phyloP scores from a whole-genome alignment of 2,113 vertebrate genomes.

The Calcarius ornatus region DNA sequence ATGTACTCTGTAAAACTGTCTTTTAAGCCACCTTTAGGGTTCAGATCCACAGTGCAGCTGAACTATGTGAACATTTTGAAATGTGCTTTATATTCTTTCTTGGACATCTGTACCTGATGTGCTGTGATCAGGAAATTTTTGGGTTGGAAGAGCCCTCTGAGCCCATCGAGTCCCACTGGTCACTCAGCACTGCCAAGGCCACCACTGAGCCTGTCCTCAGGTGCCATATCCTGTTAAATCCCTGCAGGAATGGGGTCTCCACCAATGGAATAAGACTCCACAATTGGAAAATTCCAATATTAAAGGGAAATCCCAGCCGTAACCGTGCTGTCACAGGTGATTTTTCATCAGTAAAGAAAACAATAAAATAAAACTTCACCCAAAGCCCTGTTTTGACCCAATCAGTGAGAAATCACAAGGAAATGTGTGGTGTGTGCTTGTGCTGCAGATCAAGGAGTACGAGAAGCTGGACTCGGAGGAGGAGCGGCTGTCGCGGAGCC shows the following conservation, averaged over 20 bases:
- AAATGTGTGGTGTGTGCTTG: background rate
- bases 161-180: background rate
- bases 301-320: background rate
- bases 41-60: background rate
- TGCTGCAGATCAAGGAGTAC: slow-evolving; percentile 87
- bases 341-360: background rate
- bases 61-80: background rate
- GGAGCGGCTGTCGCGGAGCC: slow-evolving; percentile 85
- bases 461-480: slow-evolving; percentile 94
- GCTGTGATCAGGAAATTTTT: background rate
- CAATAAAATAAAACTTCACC: background rate
- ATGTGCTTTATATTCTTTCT: background rate
- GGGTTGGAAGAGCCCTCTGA: background rate
- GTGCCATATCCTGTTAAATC: background rate
- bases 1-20: background rate
- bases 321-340: fast-evolving
- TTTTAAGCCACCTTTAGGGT: background rate
- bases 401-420: background rate
- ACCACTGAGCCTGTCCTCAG: background rate
- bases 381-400: background rate
- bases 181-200: background rate
- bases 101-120: fast-evolving
- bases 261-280: background rate
- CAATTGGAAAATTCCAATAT: background rate
- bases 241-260: background rate